Base-by-base conservation (phyloP, 2,888 invertebrate species). In the Boloria euphrosyne region DNA sequence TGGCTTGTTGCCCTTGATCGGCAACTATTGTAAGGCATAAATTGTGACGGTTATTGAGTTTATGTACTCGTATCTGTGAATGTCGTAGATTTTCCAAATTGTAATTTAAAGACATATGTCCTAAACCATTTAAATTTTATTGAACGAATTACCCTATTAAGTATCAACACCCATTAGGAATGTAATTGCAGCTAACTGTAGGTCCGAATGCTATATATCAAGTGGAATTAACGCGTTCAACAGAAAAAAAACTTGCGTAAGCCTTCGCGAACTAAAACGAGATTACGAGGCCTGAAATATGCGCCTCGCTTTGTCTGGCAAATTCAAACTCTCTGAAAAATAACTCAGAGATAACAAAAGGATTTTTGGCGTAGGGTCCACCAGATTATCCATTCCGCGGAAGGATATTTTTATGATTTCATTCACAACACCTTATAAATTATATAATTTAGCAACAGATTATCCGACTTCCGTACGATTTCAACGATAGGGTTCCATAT, bases 281-380 rank as follows among this genome's bases (percentile, higher is more conserved):
- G 88, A 89, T 90, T 88, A 89, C 80, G 51, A 80, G 82, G 78
- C 80, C 82, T 79, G 86, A 90, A 89, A 88, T 87, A 90, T 90
- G 81, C 83, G 84, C 73, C 76, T 75, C 86, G 86, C 85, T 90
- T 89, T 88, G 88, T 89, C 83, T 81, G 81, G 78, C 74, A 81
- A 83, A 85, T 84, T 82, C 84, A 80, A 86, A 80, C 80, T 78
- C 79, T 76, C 83, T 86, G 84, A 87, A 89, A 89, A 88, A 89
- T 87, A 87, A 81, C 87, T 81, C 76, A 71, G 75, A 83, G 87
- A 88, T 89, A 89, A 88, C 88, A 87, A 89, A 87, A 83, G 84
- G 82, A 82, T 84, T 85, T 86, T 85, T 86, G 72, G 69, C 71
- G 64, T 58, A 71, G 67, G 69, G 61, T 63, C 65, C 55, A 68